Conservation (phyloP, 2,888 invertebrate genomes). For the Oithona nana region DNA sequence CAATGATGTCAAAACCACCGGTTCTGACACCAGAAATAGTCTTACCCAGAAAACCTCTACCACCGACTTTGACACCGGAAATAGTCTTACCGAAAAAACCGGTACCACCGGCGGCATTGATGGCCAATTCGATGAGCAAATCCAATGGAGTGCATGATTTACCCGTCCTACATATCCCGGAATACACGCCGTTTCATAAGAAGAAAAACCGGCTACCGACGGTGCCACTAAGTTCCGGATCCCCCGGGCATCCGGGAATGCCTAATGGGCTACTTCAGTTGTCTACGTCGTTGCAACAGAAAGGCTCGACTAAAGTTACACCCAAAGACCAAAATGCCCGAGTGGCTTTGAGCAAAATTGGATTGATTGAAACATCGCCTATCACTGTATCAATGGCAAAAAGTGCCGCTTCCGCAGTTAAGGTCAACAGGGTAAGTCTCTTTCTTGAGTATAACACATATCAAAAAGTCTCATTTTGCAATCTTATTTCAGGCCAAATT, state of each 20-base stretch:
- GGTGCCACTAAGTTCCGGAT: not conserved
- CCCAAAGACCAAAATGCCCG: conserved; percentile 6
- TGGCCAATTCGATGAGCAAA: not conserved
- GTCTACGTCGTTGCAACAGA: not conserved
- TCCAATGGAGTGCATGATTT: not conserved
- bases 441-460: no score
- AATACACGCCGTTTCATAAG: not conserved
- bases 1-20: not conserved
- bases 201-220: not conserved
- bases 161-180: conserved; percentile 10
- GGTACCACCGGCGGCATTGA: not conserved
- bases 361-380: not conserved
- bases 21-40: not conserved
- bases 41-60: no score
- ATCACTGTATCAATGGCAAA: conserved; percentile 15
- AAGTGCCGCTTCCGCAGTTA: not conserved
- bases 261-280: conserved; percentile 9
- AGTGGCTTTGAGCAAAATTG: not conserved
- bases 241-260: conserved; percentile 2
- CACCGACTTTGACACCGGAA: not conserved
- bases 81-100: no score
- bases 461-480: not conserved
- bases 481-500: not conserved
- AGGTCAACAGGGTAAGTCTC: no score
- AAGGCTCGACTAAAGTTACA: not conserved